phyloP scores from a whole-genome alignment of 2,797 vertebrate genomes.

The Sebastes glaucus region DNA sequence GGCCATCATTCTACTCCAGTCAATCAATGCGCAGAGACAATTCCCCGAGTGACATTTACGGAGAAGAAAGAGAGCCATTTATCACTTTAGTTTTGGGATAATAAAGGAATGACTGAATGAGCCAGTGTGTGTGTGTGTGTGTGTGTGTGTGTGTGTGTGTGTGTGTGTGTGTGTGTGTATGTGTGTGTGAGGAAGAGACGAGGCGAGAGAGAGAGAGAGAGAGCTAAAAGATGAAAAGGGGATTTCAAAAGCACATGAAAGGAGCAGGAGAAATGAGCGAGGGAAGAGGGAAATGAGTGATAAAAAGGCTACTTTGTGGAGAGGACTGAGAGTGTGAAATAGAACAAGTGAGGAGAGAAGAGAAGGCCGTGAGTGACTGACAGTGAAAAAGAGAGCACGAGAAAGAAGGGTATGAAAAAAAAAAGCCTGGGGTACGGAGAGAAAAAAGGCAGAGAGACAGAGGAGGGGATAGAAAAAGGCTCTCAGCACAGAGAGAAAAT shows the following conservation, averaged over 20 bases:
- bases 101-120: conserved; percentile 81
- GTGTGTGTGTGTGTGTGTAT: too few species aligned
- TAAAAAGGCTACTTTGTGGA: conserved; percentile 81
- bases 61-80: conserved; percentile 81
- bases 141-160: conserved; percentile 7
- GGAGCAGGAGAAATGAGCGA: conserved; percentile 78
- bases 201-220: conserved; percentile 36
- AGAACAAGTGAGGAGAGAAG: conserved; percentile 77
- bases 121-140: conserved; percentile 46
- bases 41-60: conserved; percentile 80
- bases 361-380: conserved; percentile 73
- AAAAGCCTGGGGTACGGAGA: conserved; percentile 56
- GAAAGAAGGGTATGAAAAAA: conserved; percentile 56
- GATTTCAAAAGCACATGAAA: conserved; percentile 82
- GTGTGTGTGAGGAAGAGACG: conserved; percentile 21
- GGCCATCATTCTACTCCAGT: conserved; percentile 73
- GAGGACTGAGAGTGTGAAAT: conserved; percentile 75
- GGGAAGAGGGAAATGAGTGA: conserved; percentile 81
- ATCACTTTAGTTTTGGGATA: conserved; percentile 81
- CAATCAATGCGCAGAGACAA: conserved; percentile 80
- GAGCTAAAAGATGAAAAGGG: conserved; percentile 77
- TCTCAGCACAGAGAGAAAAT: conserved; percentile 50
- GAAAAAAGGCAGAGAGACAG: conserved; percentile 61
- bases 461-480: conserved; percentile 61
- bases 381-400: conserved; percentile 66